Percentiles rank a stretch among this genome's conserved stretches.
Conservation (phyloP, 2,797 vertebrate genomes). For the Masticophis lateralis region DNA sequence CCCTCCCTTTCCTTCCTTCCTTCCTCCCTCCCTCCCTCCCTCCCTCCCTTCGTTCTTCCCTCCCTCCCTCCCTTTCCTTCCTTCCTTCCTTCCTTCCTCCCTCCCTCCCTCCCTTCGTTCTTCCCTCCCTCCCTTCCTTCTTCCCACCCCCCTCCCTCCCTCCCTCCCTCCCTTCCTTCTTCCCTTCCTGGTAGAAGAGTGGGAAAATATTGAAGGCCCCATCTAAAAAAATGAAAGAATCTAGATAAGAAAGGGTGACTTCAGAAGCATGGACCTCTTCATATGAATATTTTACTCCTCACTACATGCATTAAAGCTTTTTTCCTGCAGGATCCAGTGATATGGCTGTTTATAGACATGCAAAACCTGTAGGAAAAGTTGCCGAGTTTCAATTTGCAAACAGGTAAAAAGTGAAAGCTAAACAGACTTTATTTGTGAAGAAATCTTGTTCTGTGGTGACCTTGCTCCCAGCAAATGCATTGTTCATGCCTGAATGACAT, state of each 20-base stretch:
- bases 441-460: conserved; percentile 45
- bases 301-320: not conserved
- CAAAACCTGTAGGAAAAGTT: not conserved
- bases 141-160: not conserved
- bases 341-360: not conserved
- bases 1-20: not conserved
- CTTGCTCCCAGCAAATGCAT: conserved; percentile 53
- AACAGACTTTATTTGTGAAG: conserved; percentile 42
- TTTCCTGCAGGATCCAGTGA: not conserved
- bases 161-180: not conserved
- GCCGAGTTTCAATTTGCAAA: conserved; percentile 44
- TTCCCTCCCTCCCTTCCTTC: no score
- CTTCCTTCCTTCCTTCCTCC: no score
- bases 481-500: conserved; percentile 63
- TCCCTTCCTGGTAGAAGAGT: not conserved
- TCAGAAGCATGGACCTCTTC: not conserved
- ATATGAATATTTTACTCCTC: not conserved
- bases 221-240: not conserved
- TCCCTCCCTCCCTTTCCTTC: no score
- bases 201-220: not conserved
- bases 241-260: not conserved
- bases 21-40: not conserved
- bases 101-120: not conserved
- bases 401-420: conserved; percentile 45
- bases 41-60: not conserved